These are phyloP conservation scores for Scomber scombrus DNA, from an alignment of 2,113 vertebrate genomes.

Conservation along the genomic window DNA sequence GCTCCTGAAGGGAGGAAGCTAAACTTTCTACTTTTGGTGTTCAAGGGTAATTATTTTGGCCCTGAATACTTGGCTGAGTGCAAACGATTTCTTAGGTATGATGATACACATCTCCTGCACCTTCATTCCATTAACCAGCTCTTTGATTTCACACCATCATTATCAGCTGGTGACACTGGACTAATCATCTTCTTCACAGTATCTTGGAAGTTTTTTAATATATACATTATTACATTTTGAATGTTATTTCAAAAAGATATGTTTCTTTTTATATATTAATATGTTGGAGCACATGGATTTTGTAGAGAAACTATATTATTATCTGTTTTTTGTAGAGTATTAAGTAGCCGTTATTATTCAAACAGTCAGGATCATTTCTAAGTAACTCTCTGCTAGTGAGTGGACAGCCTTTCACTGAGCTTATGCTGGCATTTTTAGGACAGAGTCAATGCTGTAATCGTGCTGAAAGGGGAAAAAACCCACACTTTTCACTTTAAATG, in stretches of 20 bases:
- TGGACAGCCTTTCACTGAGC: not conserved
- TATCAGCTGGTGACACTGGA: constrained; percentile 34
- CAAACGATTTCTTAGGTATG: constrained; percentile 50
- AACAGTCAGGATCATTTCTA: not conserved
- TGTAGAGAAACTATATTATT: not conserved
- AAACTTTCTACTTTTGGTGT: constrained; percentile 74
- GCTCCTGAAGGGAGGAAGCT: constrained; percentile 73
- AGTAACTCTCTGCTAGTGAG: constrained; percentile 5
- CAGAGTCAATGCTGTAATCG: constrained; percentile 3
- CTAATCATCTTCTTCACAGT: constrained; percentile 18
- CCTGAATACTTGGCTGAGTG: constrained; percentile 61
- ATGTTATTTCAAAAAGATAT: not conserved
- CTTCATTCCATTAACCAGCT: constrained; percentile 61
- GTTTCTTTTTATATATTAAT: not conserved
- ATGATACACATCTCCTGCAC: constrained; percentile 73
- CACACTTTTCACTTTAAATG: not conserved
- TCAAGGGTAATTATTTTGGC: constrained; percentile 78
- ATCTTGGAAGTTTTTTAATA: constrained; percentile 13
- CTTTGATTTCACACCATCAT: constrained; percentile 49
- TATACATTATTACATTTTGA: not conserved
- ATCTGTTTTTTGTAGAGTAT: not conserved
- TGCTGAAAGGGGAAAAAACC: not conserved
- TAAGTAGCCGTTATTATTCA: not conserved
- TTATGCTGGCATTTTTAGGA: constrained; percentile 43
- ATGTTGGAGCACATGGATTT: not conserved